Conservation (phyloP, 1,140 invertebrate species). For the Papilio helenus region DNA sequence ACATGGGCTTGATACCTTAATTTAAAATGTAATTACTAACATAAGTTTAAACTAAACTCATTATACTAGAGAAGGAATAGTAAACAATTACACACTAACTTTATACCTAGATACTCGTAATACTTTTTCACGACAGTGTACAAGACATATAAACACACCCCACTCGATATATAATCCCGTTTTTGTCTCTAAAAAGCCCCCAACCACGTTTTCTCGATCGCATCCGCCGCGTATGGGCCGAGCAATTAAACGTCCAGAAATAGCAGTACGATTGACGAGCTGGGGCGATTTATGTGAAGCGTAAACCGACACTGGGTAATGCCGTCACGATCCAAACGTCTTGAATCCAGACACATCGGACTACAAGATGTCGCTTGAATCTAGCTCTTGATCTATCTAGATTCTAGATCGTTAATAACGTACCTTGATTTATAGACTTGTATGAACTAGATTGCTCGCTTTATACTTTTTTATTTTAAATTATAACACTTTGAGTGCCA, state of each 20-base stretch:
- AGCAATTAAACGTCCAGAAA: conserved; percentile 73
- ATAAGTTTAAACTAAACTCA: neutral
- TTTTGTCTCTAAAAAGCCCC: conserved; percentile 41
- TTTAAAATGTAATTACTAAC: too few species aligned
- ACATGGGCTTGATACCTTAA: neutral
- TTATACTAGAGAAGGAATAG: too few species aligned
- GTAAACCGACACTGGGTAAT: conserved; percentile 48
- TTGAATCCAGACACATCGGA: neutral
- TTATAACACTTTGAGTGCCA: neutral
- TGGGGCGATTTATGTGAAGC: conserved; percentile 56
- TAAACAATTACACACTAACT: too few species aligned
- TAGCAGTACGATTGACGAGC: conserved; percentile 66
- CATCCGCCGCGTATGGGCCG: conserved; percentile 54
- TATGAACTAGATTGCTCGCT: neutral
- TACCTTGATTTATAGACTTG: neutral
- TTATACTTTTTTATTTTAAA: neutral
- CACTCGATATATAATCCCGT: conserved; percentile 12
- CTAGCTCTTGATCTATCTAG: neutral
- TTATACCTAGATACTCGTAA: too few species aligned
- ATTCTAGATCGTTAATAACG: neutral
- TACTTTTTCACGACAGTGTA: neutral
- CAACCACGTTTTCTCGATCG: conserved; percentile 33
- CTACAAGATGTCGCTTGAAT: neutral
- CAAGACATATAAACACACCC: neutral
- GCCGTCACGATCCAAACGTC: conserved; percentile 26